Base-by-base conservation (phyloP, 2,113 vertebrate species). In the Python bivittatus region DNA sequence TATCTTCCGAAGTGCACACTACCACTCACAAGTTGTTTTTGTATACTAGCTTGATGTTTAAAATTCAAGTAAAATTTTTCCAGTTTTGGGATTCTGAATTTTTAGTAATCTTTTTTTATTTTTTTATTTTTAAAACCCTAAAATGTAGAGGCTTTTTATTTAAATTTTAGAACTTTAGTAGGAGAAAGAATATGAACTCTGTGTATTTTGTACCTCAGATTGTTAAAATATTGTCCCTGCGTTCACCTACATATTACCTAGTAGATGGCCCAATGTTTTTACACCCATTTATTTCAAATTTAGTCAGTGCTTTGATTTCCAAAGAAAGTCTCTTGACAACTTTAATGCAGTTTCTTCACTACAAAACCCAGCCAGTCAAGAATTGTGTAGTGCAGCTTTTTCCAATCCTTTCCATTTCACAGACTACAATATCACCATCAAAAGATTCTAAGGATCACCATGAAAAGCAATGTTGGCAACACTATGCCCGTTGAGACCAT, bases 31-130 rank as follows among this genome's bases (percentile, higher is more conserved):
- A 64, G 29, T 15, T n/a, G 44, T 20, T 8, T 48, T 42, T 61
- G 38, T 11, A 13, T 56, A 38, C 8, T n/a, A 33, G 17, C 22
- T 90, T 56, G 57, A 29, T 86, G 44, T 89, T 64, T 27, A n/a
- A 42, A 52, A n/a, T 48, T 60, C 22, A 61, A 33, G 53, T 11
- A 12, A 54, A 0, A 0, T 64, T 89, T 53, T 10, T 0, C 33
- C 91, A 0, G 52, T 27, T 84, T 20, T 42, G 17, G 22, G 1
- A 0, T 25, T 72, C 29, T 6, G 6, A 56, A 90, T 44, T 23
- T 42, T 88, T 88, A 57, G 38, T 42, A 0, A n/a, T 53, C 92
- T 93, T 92, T 89, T 88, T n/a, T 29, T 48, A 22, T 83, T 6
- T 1, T 52, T 95, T 92, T 38, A 0, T 52, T 95, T 92, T 38